Evolutionary conservation across 2,113 vertebrate genomes (phyloP).

Genomic region (Daubentonia madagascariensis): DNA sequence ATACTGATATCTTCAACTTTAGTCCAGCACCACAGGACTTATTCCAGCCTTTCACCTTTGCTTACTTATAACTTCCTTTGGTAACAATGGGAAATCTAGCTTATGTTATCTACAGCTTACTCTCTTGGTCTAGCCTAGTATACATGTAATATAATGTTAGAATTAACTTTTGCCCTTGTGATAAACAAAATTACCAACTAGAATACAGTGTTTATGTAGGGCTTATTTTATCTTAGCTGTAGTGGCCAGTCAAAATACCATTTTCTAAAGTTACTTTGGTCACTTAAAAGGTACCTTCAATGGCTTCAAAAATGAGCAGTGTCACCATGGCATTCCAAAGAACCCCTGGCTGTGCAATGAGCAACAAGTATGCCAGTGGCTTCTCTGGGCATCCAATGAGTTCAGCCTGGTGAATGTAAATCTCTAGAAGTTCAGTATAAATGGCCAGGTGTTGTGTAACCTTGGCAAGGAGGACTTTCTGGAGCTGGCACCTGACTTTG

Average conservation of each 20-base stretch:
- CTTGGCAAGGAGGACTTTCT: constrained; percentile 91
- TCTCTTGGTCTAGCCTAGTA: not conserved
- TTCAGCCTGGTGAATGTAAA: constrained; percentile 89
- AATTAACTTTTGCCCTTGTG: too few species aligned
- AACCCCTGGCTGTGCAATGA: constrained; percentile 89
- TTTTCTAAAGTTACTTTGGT: too few species aligned
- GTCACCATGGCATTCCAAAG: constrained; percentile 89
- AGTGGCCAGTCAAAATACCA: too few species aligned
- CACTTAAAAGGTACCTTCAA: constrained; percentile 92
- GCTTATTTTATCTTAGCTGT: too few species aligned
- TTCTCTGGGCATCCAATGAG: constrained; percentile 89
- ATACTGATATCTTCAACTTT: not conserved
- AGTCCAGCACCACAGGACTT: not conserved
- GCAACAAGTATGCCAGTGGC: constrained; percentile 90
- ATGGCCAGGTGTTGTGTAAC: constrained; percentile 87
- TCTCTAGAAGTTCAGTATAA: constrained; percentile 88
- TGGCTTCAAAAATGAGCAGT: constrained; percentile 90
- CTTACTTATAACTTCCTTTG: not conserved
- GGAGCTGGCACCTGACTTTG: constrained; percentile 91
- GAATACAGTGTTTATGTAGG: too few species aligned
- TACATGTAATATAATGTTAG: not conserved
- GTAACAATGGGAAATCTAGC: not conserved
- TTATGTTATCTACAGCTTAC: not conserved
- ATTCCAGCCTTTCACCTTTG: not conserved
- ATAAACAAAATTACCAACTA: too few species aligned